Conservation (phyloP, 1,140 invertebrate species). For the Semibalanus balanoides region DNA sequence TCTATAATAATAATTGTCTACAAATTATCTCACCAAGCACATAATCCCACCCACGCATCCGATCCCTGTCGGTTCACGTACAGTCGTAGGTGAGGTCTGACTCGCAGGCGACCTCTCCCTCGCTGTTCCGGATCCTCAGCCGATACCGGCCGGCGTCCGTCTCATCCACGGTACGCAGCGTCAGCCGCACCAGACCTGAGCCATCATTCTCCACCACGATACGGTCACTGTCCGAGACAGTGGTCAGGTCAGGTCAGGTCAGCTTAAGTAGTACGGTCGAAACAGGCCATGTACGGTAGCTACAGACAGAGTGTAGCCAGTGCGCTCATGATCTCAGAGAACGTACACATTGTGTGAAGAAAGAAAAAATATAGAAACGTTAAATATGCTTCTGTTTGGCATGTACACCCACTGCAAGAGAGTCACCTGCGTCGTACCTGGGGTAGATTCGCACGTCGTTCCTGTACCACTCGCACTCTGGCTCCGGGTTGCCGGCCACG, state of each 20-base stretch:
- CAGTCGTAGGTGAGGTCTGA: constrained; percentile 68
- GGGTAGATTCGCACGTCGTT: constrained; percentile 18
- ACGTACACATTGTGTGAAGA: too few species aligned
- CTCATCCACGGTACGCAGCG: constrained; percentile 45
- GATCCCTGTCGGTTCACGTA: constrained; percentile 23
- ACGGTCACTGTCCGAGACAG: constrained; percentile 44
- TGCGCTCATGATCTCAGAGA: too few species aligned
- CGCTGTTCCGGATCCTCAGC: constrained; percentile 62
- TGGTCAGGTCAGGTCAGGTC: not conserved
- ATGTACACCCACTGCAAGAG: too few species aligned
- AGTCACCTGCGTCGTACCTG: constrained; percentile 16
- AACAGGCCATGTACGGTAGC: too few species aligned
- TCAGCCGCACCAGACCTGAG: constrained; percentile 60
- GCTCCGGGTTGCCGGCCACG: constrained; percentile 65
- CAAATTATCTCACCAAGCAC: too few species aligned
- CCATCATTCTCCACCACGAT: constrained; percentile 66
- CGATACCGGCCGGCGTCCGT: constrained; percentile 68
- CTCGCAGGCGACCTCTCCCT: constrained; percentile 63
- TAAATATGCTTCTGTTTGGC: too few species aligned
- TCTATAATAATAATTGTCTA: too few species aligned
- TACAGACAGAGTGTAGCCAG: too few species aligned
- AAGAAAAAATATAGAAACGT: too few species aligned
- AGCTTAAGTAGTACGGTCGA: too few species aligned
- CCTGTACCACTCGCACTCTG: constrained; percentile 63
- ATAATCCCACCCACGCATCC: too few species aligned